Evolutionary conservation across 1,140 invertebrate genomes (phyloP), one percentile per base, ranked within the genome.

Genomic region (Euura saliciscinereae): DNA sequence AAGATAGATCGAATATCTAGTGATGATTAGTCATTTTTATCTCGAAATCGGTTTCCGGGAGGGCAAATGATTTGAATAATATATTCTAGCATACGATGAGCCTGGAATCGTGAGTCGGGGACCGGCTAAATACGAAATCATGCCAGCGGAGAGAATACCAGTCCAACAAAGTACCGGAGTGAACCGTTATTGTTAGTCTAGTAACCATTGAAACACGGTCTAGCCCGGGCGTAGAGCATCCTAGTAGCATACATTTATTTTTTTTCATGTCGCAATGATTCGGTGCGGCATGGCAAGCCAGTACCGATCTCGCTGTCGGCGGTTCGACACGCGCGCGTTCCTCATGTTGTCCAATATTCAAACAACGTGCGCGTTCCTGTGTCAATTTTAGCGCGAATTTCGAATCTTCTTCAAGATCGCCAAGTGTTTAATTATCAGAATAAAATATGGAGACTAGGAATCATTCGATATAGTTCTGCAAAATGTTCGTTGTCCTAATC

Each of bases 171-270:
- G 51, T 59, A 59, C 51, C 13, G 51, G 51, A 59, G 51, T 59
- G 13, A 59, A 59, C 51, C 51, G 51, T 59, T 59, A 59, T 59
- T 59, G 51, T 59, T 59, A n/a, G 51, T 59, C 51, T 59, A 59
- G 51, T 59, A n/a, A n/a, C 51, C 51, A 59, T 59, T 59, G 51
- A 59, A 59, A 59, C 51, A n/a, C 13, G 3, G 3, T 59, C 51
- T 59, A n/a, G 51, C 51, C 51, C 51, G 51, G 51, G 51, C 51
- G 51, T 59, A 11, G 51, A 11, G 28, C 28, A 28, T 28, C 28
- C 28, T 28, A 28, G 28, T 28, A 59, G 8, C 6, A n/a, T 59
- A 59, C 13, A 59, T 59, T 59, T 59, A 59, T 59, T 59, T 59
- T 2, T 59, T 59, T 59, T 59, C 51, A 59, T 59, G 51, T 59